A percentile compares a stretch with the other conserved stretches of the same genome.
Conservation (phyloP, 2,113 vertebrate species). For the Pangasianodon gigas region DNA sequence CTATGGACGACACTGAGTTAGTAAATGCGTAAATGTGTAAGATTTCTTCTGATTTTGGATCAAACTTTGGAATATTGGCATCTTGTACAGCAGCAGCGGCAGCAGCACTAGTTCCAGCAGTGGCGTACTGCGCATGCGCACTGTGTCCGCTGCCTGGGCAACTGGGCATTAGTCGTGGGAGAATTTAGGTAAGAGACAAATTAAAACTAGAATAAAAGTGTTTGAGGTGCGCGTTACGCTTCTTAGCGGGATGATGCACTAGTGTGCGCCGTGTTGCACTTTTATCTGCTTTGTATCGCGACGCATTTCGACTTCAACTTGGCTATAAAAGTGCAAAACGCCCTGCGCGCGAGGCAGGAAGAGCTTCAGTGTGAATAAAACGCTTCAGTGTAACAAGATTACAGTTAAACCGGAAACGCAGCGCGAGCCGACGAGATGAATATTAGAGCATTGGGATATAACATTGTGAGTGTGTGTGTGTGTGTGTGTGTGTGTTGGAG, state of each 20-base stretch:
- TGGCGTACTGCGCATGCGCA: constrained; percentile 61
- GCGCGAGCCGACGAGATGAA: constrained; percentile 25
- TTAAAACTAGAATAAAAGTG: constrained; percentile 59
- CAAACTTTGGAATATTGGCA: constrained; percentile 58
- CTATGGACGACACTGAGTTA: not conserved
- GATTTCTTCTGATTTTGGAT: not conserved
- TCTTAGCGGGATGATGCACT: not conserved
- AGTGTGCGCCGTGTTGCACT: constrained; percentile 40
- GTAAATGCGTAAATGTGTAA: not conserved
- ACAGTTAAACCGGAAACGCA: constrained; percentile 45
- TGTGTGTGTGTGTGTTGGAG: not conserved
- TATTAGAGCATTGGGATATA: not conserved
- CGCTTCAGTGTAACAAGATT: constrained; percentile 41
- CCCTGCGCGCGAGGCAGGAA: constrained; percentile 64
- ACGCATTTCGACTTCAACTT: constrained; percentile 58
- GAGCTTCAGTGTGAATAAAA: constrained; percentile 55
- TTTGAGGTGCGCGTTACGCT: constrained; percentile 10
- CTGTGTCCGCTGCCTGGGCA: constrained; percentile 59
- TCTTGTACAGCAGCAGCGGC: constrained; percentile 40
- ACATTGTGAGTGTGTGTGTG: not conserved
- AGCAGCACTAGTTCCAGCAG: constrained; percentile 29
- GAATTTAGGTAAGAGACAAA: constrained; percentile 68
- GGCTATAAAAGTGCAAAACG: constrained; percentile 63
- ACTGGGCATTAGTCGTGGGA: constrained; percentile 68
- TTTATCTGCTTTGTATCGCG: constrained; percentile 45